Evolutionary conservation across 2,888 invertebrate species (phyloP).

Genomic region (Dynastes tityus): DNA sequence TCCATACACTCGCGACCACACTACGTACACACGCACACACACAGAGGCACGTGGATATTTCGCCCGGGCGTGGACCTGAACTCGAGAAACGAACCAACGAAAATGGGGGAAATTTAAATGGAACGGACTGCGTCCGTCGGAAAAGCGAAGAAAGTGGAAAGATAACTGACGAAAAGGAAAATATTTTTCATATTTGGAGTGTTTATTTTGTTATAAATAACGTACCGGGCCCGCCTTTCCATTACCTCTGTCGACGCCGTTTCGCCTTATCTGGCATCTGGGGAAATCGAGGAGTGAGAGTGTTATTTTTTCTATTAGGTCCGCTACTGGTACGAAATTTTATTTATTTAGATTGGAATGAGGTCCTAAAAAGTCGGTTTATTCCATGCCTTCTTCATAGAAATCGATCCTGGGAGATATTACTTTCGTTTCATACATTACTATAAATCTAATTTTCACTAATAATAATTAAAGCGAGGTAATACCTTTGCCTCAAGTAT

Average conservation of each 20-base stretch:
- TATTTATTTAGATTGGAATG: no score
- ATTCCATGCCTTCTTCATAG: no score
- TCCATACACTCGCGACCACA: not conserved
- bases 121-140: constrained; percentile 9
- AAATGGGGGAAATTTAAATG: constrained; percentile 32
- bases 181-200: constrained; percentile 42
- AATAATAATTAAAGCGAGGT: no score
- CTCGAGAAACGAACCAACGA: constrained; percentile 8
- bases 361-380: no score
- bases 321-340: no score
- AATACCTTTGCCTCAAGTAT: no score
- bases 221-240: not conserved
- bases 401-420: no score
- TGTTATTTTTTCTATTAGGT: not conserved
- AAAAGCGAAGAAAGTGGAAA: constrained; percentile 32
- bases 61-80: not conserved
- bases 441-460: no score
- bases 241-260: not conserved
- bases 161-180: constrained; percentile 31
- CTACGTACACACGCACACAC: constrained; percentile 35
- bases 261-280: constrained; percentile 1
- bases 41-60: not conserved
- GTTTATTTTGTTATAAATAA: constrained; percentile 41
- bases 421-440: no score
- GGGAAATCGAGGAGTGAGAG: not conserved